Evolutionary conservation across 2,888 invertebrate species (phyloP).

Genomic region (Tryphoninae sp.): DNA sequence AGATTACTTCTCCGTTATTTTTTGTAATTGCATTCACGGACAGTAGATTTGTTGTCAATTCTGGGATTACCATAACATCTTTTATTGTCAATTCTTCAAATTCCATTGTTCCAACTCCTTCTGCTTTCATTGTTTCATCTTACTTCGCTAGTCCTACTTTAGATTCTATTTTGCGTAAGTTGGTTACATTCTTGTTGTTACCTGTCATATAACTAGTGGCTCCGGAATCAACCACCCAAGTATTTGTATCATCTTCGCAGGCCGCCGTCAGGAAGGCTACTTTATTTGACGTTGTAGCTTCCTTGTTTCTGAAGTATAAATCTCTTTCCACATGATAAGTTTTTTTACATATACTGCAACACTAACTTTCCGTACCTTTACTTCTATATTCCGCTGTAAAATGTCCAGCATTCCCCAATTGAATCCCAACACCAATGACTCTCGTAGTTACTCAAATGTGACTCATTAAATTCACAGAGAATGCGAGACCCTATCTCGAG

Average conservation of each 20-base stretch:
- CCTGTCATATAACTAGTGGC: conserved; percentile 60
- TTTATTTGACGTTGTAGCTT: conserved; percentile 11
- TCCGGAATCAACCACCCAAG: conserved; percentile 56
- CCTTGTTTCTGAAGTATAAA: conserved; percentile 16
- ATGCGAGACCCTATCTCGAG: too few species aligned
- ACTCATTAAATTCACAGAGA: too few species aligned
- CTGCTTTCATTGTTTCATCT: conserved; percentile 19
- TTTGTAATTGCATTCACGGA: conserved; percentile 34
- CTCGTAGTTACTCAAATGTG: too few species aligned
- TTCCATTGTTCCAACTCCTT: conserved; percentile 57
- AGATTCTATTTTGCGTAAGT: conserved; percentile 10
- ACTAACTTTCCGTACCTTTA: neutral
- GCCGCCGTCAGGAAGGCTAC: neutral
- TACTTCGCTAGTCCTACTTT: conserved; percentile 53
- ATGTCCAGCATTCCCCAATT: conserved; percentile 52
- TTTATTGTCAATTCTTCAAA: conserved; percentile 53
- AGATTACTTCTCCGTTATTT: conserved; percentile 55
- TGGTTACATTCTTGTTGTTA: conserved; percentile 49
- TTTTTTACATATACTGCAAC: conserved; percentile 5
- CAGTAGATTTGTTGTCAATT: conserved; percentile 52
- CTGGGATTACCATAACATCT: conserved; percentile 56
- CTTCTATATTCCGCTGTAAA: conserved; percentile 13
- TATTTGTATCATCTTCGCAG: neutral
- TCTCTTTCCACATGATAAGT: conserved; percentile 5
- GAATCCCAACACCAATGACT: too few species aligned